These are phyloP conservation scores for Helicolenus hilgendorfi DNA, from an alignment of 2,797 vertebrate genomes.

Conservation along the genomic window DNA sequence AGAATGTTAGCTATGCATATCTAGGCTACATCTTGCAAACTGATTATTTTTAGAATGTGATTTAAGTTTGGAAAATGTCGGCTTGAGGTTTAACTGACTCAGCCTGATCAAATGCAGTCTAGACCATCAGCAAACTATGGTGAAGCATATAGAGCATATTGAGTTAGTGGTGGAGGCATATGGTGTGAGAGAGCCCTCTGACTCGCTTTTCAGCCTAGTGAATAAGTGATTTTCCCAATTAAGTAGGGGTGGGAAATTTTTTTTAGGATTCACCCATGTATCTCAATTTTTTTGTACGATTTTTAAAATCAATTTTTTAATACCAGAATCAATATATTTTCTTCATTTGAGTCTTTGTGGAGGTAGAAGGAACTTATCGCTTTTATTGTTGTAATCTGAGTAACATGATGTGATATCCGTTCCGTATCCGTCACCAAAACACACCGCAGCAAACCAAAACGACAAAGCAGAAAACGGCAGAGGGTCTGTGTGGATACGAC, in stretches of 20 bases:
- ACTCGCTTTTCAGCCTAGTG: neutral
- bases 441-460: no score
- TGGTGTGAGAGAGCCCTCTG: neutral
- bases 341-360: no score
- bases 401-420: no score
- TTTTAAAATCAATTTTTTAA: rapidly evolving
- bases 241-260: no score
- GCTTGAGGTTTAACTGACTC: neutral
- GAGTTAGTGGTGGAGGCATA: neutral
- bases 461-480: no score
- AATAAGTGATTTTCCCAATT: neutral
- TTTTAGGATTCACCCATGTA: no score
- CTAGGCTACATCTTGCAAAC: neutral
- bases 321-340: no score
- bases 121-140: neutral
- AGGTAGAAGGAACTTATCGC: no score
- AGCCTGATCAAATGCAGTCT: neutral
- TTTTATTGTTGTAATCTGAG: no score
- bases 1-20: neutral
- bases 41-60: neutral
- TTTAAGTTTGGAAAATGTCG: neutral
- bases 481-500: no score
- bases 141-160: neutral
- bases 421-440: no score
- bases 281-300: no score